A percentile compares a stretch with the other conserved stretches of the same genome.
Conservation (phyloP, 2,797 vertebrate genomes). For the Triplophysa bombifrons region DNA sequence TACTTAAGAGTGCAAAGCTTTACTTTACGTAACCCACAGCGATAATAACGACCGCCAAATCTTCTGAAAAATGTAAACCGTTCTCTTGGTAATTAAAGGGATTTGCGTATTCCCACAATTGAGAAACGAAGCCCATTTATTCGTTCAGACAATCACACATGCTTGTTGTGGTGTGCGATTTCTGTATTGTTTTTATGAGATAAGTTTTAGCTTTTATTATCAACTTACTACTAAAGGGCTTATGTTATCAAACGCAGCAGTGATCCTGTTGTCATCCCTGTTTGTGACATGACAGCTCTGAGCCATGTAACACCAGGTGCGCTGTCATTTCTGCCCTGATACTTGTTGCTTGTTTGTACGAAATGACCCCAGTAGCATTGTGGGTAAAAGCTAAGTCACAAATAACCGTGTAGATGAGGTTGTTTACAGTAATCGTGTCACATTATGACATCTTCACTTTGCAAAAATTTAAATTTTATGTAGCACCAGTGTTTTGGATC, state of each 20-base stretch:
- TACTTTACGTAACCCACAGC: constrained; percentile 18
- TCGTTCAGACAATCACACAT: neutral
- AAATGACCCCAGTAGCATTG: neutral
- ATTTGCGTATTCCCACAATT: constrained; percentile 33
- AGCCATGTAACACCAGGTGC: neutral
- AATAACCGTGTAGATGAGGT: too few species aligned
- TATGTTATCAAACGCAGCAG: constrained; percentile 51
- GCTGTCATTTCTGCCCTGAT: neutral
- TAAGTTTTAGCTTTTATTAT: constrained; percentile 31
- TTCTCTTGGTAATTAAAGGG: constrained; percentile 48
- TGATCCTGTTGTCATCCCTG: constrained; percentile 17
- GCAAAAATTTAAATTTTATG: too few species aligned
- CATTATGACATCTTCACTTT: neutral
- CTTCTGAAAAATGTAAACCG: constrained; percentile 46
- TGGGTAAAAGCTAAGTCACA: neutral
- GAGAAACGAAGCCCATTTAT: constrained; percentile 25
- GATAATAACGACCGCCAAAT: constrained; percentile 42
- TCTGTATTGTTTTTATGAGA: constrained; percentile 17
- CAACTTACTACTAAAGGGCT: constrained; percentile 32
- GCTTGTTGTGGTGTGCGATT: constrained; percentile 23
- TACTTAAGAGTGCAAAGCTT: constrained; percentile 17
- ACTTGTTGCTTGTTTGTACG: constrained; percentile 5
- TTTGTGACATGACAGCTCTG: constrained; percentile 34
- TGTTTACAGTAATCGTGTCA: neutral
- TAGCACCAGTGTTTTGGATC: too few species aligned